Evolutionary conservation across 2,888 invertebrate genomes (phyloP).

Genomic region (Eudasyphora cyanicolor): DNA sequence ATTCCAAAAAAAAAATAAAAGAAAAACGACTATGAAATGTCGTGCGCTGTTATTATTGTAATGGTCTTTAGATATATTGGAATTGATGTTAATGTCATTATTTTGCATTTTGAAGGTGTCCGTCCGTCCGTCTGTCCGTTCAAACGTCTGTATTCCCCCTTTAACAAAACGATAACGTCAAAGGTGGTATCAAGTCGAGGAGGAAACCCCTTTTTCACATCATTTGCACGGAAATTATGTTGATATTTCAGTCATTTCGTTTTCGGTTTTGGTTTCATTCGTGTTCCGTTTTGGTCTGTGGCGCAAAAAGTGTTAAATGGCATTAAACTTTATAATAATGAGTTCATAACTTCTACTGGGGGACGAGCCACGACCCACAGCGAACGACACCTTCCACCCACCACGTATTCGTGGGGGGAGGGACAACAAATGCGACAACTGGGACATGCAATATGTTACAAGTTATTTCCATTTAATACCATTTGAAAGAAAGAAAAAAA

Average conservation of each 20-base stretch:
- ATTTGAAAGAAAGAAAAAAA: no score
- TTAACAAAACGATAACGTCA: neutral
- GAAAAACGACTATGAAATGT: conserved; percentile 24
- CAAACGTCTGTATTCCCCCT: no score
- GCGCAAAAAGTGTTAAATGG: conserved; percentile 57
- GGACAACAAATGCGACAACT: conserved; percentile 9
- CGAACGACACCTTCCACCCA: neutral
- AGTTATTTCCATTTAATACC: no score
- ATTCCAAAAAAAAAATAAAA: conserved; percentile 9
- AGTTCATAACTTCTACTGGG: conserved; percentile 47
- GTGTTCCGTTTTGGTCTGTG: conserved; percentile 18
- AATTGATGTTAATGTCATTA: conserved; percentile 60
- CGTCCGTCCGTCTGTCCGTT: conserved; percentile 8
- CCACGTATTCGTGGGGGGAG: no score
- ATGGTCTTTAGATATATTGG: conserved; percentile 43
- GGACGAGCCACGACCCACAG: neutral
- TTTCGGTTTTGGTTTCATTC: conserved; percentile 6
- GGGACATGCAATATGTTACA: conserved; percentile 1
- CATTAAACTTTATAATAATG: conserved; percentile 59
- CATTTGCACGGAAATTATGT: conserved; percentile 52
- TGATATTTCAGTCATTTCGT: conserved; percentile 46
- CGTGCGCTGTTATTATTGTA: conserved; percentile 43
- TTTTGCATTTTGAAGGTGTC: conserved; percentile 45
- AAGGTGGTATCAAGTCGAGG: neutral
- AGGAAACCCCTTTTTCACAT: conserved; percentile 13